A percentile compares a stretch with the other conserved stretches of the same genome.
phyloP scores from a whole-genome alignment of 2,797 vertebrate genomes.

The Chaunax sp. region DNA sequence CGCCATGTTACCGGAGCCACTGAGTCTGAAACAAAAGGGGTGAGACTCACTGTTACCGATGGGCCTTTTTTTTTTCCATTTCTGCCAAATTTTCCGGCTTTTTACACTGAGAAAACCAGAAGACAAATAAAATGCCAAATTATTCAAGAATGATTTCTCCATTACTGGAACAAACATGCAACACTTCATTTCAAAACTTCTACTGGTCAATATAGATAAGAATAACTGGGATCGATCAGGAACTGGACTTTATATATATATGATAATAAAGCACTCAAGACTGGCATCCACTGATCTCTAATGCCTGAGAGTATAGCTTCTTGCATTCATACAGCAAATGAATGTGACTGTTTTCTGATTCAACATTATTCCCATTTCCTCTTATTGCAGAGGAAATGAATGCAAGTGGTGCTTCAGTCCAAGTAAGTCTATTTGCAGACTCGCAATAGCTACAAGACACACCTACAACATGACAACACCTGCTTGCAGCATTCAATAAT shows the following conservation, averaged over 20 bases:
- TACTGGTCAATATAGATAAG: slow-evolving; percentile 28
- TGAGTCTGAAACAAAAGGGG: slow-evolving; percentile 83
- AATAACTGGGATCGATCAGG: slow-evolving; percentile 37
- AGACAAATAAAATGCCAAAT: slow-evolving; percentile 29
- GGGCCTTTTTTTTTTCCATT: not conserved
- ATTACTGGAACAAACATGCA: slow-evolving; percentile 27
- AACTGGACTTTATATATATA: slow-evolving; percentile 1
- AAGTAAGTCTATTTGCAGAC: too few species aligned
- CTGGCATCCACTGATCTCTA: slow-evolving; percentile 14
- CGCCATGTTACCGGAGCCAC: slow-evolving; percentile 94
- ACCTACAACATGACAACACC: not conserved
- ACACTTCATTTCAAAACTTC: slow-evolving; percentile 9
- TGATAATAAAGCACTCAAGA: slow-evolving; percentile 18
- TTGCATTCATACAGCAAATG: slow-evolving; percentile 24
- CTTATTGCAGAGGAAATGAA: slow-evolving; percentile 33
- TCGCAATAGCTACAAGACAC: too few species aligned
- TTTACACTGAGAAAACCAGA: not conserved
- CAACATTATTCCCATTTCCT: slow-evolving; percentile 28
- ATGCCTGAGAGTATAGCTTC: not conserved
- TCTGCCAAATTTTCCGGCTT: not conserved
- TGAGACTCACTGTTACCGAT: slow-evolving; percentile 30
- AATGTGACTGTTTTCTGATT: slow-evolving; percentile 21
- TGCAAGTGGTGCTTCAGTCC: not conserved
- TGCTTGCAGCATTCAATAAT: too few species aligned
- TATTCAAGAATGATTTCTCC: slow-evolving; percentile 20